Percentiles rank a stretch among this genome's conserved stretches.
These are phyloP conservation scores for Tragelaphus imberbis DNA, from an alignment of 2,113 vertebrate species.

Conservation along the genomic window DNA sequence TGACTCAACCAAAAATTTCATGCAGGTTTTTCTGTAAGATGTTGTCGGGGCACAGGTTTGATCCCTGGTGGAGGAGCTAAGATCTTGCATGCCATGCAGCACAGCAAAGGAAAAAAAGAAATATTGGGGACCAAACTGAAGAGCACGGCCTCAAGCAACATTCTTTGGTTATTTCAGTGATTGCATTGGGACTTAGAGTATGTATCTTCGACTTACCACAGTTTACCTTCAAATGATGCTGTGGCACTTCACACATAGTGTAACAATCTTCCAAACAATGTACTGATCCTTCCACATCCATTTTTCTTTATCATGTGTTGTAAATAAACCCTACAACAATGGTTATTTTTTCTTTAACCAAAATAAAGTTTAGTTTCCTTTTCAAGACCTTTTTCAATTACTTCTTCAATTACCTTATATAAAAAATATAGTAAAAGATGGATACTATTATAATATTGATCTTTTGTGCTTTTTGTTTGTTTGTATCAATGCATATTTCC, in stretches of 20 bases:
- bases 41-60: neutral
- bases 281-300: neutral
- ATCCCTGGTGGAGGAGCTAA: neutral
- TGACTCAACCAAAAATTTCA: neutral
- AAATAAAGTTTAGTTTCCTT: neutral
- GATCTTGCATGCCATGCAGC: neutral
- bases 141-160: neutral
- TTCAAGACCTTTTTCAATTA: neutral
- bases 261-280: neutral
- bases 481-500: neutral
- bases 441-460: neutral
- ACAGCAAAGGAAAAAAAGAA: neutral
- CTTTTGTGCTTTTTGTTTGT: neutral
- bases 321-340: too few relatives aligned
- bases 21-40: neutral
- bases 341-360: neutral
- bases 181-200: neutral
- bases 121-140: neutral
- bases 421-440: neutral
- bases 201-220: neutral
- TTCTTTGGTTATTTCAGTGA: neutral
- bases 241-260: rapidly evolving
- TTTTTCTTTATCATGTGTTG: neutral
- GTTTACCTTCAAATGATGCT: neutral
- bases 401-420: neutral